A percentile compares a stretch with the other conserved stretches of the same genome.
Conservation (phyloP, 1,140 invertebrate species). For the Ceratosolen solmsi region DNA sequence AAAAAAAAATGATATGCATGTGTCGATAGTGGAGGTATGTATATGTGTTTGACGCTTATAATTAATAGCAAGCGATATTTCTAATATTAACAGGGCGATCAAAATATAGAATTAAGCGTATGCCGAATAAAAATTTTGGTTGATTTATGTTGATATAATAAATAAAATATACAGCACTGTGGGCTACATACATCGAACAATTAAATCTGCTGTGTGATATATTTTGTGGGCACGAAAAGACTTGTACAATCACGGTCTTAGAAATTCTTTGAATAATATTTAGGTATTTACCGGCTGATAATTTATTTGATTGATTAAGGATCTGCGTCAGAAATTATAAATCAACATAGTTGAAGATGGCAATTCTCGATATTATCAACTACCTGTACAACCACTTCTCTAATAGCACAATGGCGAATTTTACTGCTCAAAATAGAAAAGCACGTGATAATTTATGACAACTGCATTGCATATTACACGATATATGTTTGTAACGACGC, state of each 20-base stretch:
- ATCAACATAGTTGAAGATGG: not conserved
- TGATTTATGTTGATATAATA: constrained; percentile 5
- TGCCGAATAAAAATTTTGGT: not conserved
- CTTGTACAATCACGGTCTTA: not conserved
- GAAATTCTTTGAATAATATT: not conserved
- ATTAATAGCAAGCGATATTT: constrained; percentile 13
- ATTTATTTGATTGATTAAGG: not conserved
- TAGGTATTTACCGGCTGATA: not conserved
- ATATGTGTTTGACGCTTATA: not conserved
- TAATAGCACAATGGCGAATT: not conserved
- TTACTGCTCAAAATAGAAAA: no score
- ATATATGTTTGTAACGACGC: no score
- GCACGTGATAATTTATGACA: no score
- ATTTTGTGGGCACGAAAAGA: not conserved
- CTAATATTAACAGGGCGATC: not conserved
- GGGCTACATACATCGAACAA: constrained; percentile 1
- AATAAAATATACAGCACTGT: constrained; percentile 5
- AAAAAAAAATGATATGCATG: not conserved
- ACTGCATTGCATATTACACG: no score
- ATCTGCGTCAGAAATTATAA: not conserved
- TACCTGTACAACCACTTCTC: not conserved
- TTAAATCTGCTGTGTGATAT: constrained; percentile 11
- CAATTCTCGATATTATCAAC: not conserved
- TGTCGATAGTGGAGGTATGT: not conserved
- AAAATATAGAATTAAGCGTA: constrained; percentile 3